Evolutionary conservation across 1,140 invertebrate species (phyloP).

Genomic region (Lutraria rhynchaena): DNA sequence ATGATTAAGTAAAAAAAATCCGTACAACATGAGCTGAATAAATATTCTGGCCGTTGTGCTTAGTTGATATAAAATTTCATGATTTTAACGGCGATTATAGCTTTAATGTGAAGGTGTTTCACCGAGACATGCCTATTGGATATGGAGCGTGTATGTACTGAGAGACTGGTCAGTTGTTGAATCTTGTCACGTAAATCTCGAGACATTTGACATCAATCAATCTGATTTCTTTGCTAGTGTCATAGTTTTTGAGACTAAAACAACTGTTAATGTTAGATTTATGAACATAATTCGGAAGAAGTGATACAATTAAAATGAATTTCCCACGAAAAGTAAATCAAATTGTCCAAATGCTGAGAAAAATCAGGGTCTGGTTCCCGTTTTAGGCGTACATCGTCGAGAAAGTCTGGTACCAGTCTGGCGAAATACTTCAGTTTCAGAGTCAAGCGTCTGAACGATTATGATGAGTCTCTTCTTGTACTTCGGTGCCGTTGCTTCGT

Average conservation of each 20-base stretch:
- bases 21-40: too few relatives aligned
- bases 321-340: constrained; percentile 26
- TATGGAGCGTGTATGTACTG: too few relatives aligned
- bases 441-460: background rate
- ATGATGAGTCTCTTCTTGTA: constrained; percentile 12
- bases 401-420: too few relatives aligned
- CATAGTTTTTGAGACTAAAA: constrained; percentile 1
- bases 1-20: too few relatives aligned
- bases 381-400: too few relatives aligned
- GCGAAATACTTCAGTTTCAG: background rate
- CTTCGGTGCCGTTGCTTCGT: constrained; percentile 21
- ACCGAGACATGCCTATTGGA: too few relatives aligned
- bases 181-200: background rate
- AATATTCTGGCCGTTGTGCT: too few relatives aligned
- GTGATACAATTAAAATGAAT: constrained; percentile 11
- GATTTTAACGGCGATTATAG: too few relatives aligned
- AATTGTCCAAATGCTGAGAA: background rate
- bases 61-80: too few relatives aligned
- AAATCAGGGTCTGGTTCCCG: background rate
- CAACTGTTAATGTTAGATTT: constrained; percentile 33
- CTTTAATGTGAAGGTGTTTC: too few relatives aligned
- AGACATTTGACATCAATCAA: constrained; percentile 3
- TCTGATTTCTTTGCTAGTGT: background rate
- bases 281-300: constrained; percentile 28
- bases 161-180: constrained; percentile 9